Conservation (phyloP, 2,113 vertebrate species). For the Coregonus clupeaformis region DNA sequence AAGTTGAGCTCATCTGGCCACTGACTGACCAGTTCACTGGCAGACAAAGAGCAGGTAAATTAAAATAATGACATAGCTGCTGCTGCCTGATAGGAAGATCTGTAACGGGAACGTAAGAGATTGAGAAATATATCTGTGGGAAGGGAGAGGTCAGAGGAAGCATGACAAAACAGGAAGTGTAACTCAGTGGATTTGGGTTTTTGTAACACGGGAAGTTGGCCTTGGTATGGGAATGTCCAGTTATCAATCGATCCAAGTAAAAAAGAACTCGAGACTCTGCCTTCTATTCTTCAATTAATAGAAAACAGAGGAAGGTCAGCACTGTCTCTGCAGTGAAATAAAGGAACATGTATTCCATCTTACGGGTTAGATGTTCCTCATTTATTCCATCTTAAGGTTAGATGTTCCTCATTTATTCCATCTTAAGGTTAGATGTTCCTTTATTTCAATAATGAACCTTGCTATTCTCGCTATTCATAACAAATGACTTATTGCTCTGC, state of each 20-base stretch:
- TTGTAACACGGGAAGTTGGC: constrained; percentile 2
- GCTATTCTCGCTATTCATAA: too few species aligned
- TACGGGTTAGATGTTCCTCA: too few species aligned
- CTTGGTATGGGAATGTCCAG: background rate
- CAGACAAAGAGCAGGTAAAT: background rate
- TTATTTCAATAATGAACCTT: too few species aligned
- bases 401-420: too few species aligned
- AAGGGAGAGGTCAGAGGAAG: background rate
- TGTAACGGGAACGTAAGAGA: background rate
- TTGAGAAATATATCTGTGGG: background rate
- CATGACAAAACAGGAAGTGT: background rate
- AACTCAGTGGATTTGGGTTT: background rate
- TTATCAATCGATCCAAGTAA: background rate
- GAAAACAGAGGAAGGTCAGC: too few species aligned
- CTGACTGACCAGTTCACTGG: background rate
- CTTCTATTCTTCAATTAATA: background rate
- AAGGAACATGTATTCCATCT: too few species aligned
- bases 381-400: too few species aligned
- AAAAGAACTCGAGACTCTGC: too few species aligned
- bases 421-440: too few species aligned
- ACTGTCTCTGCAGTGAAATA: too few species aligned
- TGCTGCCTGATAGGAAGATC: background rate
- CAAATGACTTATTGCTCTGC: too few species aligned
- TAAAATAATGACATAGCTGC: background rate
- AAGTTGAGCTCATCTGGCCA: background rate